These are phyloP conservation scores for Crotalus tigris DNA, from an alignment of 2,113 vertebrate species.

Conservation along the genomic window DNA sequence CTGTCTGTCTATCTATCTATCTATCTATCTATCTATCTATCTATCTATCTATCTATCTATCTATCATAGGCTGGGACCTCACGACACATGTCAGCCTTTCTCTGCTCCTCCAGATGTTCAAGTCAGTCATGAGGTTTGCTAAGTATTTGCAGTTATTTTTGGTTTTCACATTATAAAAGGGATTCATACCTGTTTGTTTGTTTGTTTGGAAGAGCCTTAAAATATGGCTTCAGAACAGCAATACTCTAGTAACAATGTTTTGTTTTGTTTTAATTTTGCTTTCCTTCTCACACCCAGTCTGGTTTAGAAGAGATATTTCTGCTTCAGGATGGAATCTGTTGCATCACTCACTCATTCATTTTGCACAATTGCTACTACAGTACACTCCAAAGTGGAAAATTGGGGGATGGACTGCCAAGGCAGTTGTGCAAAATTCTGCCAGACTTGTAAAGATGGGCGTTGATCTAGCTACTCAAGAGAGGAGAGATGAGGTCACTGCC, in stretches of 20 bases:
- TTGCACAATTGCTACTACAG: neutral
- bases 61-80: neutral
- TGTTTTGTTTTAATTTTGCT: neutral
- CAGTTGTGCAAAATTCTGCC: neutral
- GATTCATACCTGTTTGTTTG: too few species aligned
- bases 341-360: neutral
- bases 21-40: too few species aligned
- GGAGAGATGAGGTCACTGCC: neutral
- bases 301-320: neutral
- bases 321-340: neutral
- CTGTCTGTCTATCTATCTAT: too few species aligned
- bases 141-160: neutral
- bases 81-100: neutral
- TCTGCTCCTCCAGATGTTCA: neutral
- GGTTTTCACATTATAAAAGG: neutral
- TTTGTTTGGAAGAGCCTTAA: neutral
- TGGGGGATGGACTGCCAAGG: neutral
- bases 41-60: too few species aligned
- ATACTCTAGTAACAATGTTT: neutral
- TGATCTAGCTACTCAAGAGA: neutral
- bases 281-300: neutral
- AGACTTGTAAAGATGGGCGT: neutral
- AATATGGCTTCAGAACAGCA: neutral
- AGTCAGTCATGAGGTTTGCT: neutral
- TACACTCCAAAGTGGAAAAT: neutral